phyloP scores from a whole-genome alignment of 2,888 invertebrate genomes.

The Teleiodes luculella region DNA sequence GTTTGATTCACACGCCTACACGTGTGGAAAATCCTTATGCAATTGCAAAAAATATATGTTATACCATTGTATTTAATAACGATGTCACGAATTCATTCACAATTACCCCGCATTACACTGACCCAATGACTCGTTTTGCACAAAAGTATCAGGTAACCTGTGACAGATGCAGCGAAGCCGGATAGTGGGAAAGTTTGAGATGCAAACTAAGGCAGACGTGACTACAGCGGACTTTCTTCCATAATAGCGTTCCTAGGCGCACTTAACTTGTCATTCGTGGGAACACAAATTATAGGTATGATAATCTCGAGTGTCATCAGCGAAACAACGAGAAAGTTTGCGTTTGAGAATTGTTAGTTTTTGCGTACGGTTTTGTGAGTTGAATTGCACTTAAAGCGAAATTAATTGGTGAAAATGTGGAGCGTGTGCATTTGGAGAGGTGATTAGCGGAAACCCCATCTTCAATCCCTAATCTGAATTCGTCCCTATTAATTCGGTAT shows the following conservation, averaged over 20 bases:
- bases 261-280: constrained; percentile 71
- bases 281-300: constrained; percentile 62
- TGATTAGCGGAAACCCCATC: constrained; percentile 54
- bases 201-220: constrained; percentile 73
- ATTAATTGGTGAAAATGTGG: constrained; percentile 47
- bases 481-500: constrained; percentile 60
- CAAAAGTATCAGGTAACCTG: constrained; percentile 60
- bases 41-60: constrained; percentile 32
- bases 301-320: constrained; percentile 51
- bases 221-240: constrained; percentile 68
- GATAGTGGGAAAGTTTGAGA: constrained; percentile 62
- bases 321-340: constrained; percentile 50
- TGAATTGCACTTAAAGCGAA: constrained; percentile 27
- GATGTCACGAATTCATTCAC: constrained; percentile 31
- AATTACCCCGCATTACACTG: constrained; percentile 44
- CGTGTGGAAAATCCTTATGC: constrained; percentile 52
- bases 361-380: constrained; percentile 20
- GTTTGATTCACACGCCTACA: constrained; percentile 61
- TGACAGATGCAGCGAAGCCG: constrained; percentile 63
- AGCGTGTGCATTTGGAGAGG: constrained; percentile 43
- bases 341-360: constrained; percentile 24
- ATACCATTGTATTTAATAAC: constrained; percentile 26
- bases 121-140: constrained; percentile 63
- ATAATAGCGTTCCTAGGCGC: constrained; percentile 54
- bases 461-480: constrained; percentile 50